Evolutionary conservation across 1,140 invertebrate species (phyloP).

Genomic region (Drosophila aff.): DNA sequence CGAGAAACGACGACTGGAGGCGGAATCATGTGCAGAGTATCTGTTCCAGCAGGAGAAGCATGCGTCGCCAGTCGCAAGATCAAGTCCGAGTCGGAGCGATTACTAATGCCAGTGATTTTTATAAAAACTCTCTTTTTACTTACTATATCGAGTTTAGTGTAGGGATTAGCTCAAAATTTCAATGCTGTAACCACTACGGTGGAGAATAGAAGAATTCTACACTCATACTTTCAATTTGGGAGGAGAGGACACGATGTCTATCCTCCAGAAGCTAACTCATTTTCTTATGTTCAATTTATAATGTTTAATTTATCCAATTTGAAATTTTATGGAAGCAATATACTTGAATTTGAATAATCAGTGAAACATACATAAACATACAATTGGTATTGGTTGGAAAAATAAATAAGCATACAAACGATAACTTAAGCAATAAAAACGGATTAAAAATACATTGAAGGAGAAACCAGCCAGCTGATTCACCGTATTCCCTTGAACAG

Average conservation of each 20-base stretch:
- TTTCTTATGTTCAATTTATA: constrained; percentile 28
- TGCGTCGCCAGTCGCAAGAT: constrained; percentile 2
- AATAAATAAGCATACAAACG: constrained; percentile 24
- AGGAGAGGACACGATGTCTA: neutral
- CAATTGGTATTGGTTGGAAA: constrained; percentile 13
- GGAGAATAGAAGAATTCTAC: constrained; percentile 29
- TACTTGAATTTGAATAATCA: constrained; percentile 54
- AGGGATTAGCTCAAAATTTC: constrained; percentile 36
- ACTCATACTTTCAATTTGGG: constrained; percentile 19
- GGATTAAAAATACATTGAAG: constrained; percentile 2
- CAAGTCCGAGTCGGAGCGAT: neutral
- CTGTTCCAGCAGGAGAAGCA: constrained; percentile 77
- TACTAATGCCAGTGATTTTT: constrained; percentile 16
- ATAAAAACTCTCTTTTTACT: constrained; percentile 21
- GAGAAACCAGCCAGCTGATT: neutral
- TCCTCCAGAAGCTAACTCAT: neutral
- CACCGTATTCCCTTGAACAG: constrained; percentile 42
- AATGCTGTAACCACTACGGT: constrained; percentile 30
- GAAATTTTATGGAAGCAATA: constrained; percentile 52
- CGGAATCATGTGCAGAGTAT: constrained; percentile 77
- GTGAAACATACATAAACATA: constrained; percentile 29
- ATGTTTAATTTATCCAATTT: constrained; percentile 15
- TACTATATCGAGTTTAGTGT: constrained; percentile 18
- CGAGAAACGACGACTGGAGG: constrained; percentile 62
- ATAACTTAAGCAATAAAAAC: neutral